Evolutionary conservation across 2,113 vertebrate genomes (phyloP), one percentile per base, ranked within the genome.

Genomic region (Syngnathus typhle): DNA sequence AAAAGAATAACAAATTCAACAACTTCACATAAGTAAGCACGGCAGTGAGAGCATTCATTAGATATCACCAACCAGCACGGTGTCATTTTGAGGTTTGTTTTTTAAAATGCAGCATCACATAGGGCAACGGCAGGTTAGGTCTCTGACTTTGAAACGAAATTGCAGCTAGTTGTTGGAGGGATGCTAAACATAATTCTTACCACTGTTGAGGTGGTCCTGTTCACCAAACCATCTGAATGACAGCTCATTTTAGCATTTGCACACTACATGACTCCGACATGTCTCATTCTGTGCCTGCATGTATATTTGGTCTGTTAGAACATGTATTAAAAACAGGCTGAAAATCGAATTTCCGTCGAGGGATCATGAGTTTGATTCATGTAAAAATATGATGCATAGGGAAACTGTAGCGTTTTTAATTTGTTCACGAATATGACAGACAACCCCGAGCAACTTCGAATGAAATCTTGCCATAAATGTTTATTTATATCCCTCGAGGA

Each of bases 1-100:
- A 23, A 64, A 78, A 64, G 49, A 71, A 66, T 68, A 76, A 68
- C 47, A 66, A 16, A 18, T 64, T 44, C 18, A n/a, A 38, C 16
- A 38, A 62, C 41, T 62, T 44, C 41, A 43, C 21, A 44, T 44
- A 62, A 44, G n/a, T 7, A 62, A 62, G 60, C n/a, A 15, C n/a
- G 15, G 41, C 38, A 23, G 16, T 69, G 68, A 59, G 27, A 32
- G 37, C 16, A 62, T 52, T 46, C 39, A 64, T 65, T 67, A 8
- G 5, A 36, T 54, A 69, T 72, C 66, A 59, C 2, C 55, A 13
- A 44, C 6, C 21, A 44, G n/a, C 41, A 44, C 21, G 7, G 16
- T 5, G 13, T 58, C 6, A 18, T 18, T 16, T 32, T 32, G 23
- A 13, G 27, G 21, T 27, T 3, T 12, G 43, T 38, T 5, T 32